These are phyloP conservation scores for Atherinosoma microstoma DNA, from an alignment of 2,797 vertebrate genomes.

Conservation along the genomic window DNA sequence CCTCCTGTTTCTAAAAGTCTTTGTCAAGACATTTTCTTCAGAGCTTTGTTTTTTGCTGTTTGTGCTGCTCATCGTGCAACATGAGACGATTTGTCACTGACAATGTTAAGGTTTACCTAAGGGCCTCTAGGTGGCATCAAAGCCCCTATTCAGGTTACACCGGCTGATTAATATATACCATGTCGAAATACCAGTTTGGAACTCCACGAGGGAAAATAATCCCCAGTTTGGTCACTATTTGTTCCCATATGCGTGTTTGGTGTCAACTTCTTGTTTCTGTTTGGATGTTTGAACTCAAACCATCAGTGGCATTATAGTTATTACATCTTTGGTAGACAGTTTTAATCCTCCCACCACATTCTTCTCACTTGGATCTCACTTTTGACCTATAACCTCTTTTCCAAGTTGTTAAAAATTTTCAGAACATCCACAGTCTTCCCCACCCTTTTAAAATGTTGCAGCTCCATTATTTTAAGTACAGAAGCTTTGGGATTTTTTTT, in stretches of 20 bases:
- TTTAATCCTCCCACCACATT: slow-evolving; percentile 1
- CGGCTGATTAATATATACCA: slow-evolving; percentile 27
- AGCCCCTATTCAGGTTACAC: slow-evolving; percentile 52
- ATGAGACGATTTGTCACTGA: slow-evolving; percentile 43
- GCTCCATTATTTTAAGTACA: slow-evolving; percentile 37
- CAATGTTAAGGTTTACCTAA: slow-evolving; percentile 29
- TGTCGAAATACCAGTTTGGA: slow-evolving; percentile 71
- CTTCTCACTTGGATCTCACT: background rate
- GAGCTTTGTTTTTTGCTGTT: slow-evolving; percentile 19
- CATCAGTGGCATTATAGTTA: background rate
- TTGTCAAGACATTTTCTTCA: slow-evolving; percentile 15
- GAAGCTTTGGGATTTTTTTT: slow-evolving; percentile 30
- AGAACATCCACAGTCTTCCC: slow-evolving; percentile 16
- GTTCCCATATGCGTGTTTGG: slow-evolving; percentile 13
- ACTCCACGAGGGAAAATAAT: slow-evolving; percentile 44
- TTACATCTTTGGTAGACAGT: background rate
- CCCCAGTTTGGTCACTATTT: slow-evolving; percentile 21
- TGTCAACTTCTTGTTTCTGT: background rate
- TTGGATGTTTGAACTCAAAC: slow-evolving; percentile 4
- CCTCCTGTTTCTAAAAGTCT: slow-evolving; percentile 13
- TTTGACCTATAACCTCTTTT: background rate
- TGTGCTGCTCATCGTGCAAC: slow-evolving; percentile 29
- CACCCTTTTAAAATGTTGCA: slow-evolving; percentile 1
- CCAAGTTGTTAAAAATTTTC: slow-evolving; percentile 10
- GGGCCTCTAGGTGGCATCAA: slow-evolving; percentile 74